Base-by-base conservation (phyloP, 1,140 invertebrate species). In the Plectus sambesii region DNA sequence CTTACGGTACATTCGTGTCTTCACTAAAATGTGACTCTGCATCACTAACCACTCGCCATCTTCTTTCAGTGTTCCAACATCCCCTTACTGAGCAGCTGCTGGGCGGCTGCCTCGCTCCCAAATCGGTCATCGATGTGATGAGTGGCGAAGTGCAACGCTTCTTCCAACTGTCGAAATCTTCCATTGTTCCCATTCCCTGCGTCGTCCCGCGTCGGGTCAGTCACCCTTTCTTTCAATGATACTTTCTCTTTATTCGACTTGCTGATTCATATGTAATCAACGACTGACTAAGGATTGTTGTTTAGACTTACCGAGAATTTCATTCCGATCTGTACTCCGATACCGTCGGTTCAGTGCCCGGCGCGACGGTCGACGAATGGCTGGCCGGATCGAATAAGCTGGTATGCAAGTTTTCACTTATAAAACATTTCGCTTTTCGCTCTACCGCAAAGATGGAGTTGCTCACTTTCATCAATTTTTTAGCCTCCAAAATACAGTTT, bases 241-340 rank as follows among this genome's bases (percentile, higher is more conserved):
- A 49, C n/a, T n/a, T 17, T 17, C 9, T 40, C 30, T 92, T 59
- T 75, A 81, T 49, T 79, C 85, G 71, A 72, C 94, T 74, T 96
- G 87, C 76, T 81, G 90, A 64, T 77, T 96, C 44, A 92, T 92
- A 70, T 90, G 92, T 70, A 88, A 84, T 93, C 22, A 93, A 88
- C 76, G 88, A 96, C 78, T 81, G 86, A 48, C 82, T 96, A 47
- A 84, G 85, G n/a, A 92, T 96, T 82, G 93, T 87, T 38, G 90
- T 97, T 19, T 79, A 90, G 74, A 94, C 94, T 76, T 61, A 61
- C 24, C 20, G 53, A 4, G 54, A 79, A 45, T 84, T 83, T 64
- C 82, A 84, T 77, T 82, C 84, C 61, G 88, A 94, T 71, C 72
- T 94, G 29, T 94, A 85, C 72, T 87, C 87, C 0, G 85, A 90